phyloP scores from a whole-genome alignment of 2,113 vertebrate genomes.

The Genyomyrus donnyi region DNA sequence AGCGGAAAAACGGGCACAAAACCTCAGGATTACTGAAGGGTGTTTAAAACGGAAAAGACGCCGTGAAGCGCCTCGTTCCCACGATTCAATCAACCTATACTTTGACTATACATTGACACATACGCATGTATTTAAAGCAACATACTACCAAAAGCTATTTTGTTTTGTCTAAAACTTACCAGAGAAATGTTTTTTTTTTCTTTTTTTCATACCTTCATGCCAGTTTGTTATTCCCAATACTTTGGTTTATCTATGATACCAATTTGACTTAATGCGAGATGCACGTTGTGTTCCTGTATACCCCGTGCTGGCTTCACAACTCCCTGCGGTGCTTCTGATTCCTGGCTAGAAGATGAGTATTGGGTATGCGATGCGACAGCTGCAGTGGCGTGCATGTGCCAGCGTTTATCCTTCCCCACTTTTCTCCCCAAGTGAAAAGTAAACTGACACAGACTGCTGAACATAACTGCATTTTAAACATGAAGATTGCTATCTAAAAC shows the following conservation, averaged over 20 bases:
- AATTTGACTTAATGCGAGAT: constrained; percentile 18
- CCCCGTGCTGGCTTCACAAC: neutral
- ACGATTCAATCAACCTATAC: constrained; percentile 53
- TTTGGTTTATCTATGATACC: constrained; percentile 53
- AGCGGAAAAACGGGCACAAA: constrained; percentile 50
- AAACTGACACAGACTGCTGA: neutral
- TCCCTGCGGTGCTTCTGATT: constrained; percentile 44
- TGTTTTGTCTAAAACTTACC: constrained; percentile 49
- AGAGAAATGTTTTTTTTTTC: constrained; percentile 37
- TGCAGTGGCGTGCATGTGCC: constrained; percentile 26
- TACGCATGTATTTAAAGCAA: constrained; percentile 63
- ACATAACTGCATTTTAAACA: neutral
- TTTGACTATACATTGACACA: constrained; percentile 54
- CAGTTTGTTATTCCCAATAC: constrained; percentile 46
- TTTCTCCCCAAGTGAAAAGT: constrained; percentile 19
- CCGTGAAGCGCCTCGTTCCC: constrained; percentile 37
- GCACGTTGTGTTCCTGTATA: constrained; percentile 3
- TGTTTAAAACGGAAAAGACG: constrained; percentile 29
- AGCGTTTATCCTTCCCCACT: constrained; percentile 48
- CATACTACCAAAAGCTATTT: constrained; percentile 62
- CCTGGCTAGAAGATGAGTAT: constrained; percentile 52
- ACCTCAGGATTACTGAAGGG: constrained; percentile 30
- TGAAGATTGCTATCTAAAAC: neutral
- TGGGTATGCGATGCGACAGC: constrained; percentile 40
- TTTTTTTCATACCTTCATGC: constrained; percentile 42